Evolutionary conservation across 2,888 invertebrate genomes (phyloP).

Genomic region (Tricholauxania praeusta): DNA sequence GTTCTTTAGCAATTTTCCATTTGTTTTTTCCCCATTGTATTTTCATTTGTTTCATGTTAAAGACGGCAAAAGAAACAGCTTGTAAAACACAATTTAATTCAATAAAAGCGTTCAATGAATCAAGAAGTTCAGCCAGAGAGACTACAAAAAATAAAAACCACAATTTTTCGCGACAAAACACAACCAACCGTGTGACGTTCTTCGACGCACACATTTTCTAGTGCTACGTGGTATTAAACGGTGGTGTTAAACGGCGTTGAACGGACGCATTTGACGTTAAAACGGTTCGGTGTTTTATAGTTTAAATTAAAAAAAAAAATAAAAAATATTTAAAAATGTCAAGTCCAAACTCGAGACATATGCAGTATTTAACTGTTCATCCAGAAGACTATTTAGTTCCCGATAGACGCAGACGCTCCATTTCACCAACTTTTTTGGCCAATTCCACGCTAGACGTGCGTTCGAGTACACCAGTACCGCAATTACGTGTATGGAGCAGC

Average conservation of each 20-base stretch:
- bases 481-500: slow-evolving; percentile 1
- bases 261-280: no score
- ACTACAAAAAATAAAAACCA: no score
- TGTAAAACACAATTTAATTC: slow-evolving; percentile 36
- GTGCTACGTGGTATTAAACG: not conserved
- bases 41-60: not conserved
- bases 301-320: no score
- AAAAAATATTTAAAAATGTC: no score
- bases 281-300: no score
- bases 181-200: no score
- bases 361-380: slow-evolving; percentile 28
- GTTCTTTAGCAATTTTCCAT: no score
- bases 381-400: slow-evolving; percentile 18
- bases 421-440: not conserved
- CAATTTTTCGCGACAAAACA: no score
- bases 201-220: not conserved
- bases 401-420: not conserved
- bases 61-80: slow-evolving; percentile 8
- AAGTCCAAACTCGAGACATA: not conserved
- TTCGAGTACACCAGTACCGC: slow-evolving; percentile 11
- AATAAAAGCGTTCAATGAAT: slow-evolving; percentile 37
- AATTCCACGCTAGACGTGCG: slow-evolving; percentile 16
- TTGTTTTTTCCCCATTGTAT: not conserved
- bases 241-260: slow-evolving; percentile 1
- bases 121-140: not conserved